Base-by-base conservation (phyloP, 2,888 invertebrate genomes). In the Rhorus exstirpatorius region DNA sequence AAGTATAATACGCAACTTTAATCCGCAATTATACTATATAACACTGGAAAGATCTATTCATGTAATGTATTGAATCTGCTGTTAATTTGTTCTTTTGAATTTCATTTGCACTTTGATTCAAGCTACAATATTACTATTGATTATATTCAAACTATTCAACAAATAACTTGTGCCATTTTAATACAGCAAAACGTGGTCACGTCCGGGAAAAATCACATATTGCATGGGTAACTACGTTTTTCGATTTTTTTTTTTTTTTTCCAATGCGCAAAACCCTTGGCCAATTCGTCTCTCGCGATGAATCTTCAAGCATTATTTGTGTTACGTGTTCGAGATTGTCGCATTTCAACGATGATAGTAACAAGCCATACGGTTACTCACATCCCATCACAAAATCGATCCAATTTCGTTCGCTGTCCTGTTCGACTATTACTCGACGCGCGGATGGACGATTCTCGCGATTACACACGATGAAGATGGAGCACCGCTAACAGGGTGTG, bases 401-500 rank as follows among this genome's bases (percentile, higher is more conserved):
- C 80, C 65, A 65, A 71, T 76, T 65, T 49, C 38, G 44, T 58
- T 65, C 71, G 53, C 53, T 65, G 51, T 65, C 53, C 51, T 51
- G 35, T 38, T 38, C 44, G 24, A 35, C 74, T 51, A 38, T 46
- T 31, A 51, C 60, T 38, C 38, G 46, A 49, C 21, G 41, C 65
- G 65, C 26, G 76, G 70, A 81, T 71, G 58, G 49, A 63, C 77
- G 61, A 70, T 77, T 77, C 49, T 72, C 61, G 44, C 65, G 70
- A 71, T 81, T 76, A 65, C 70, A 60, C 49, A 71, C 70, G 63
- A 67, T 38, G 63, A 46, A 79, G 70, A 76, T 49, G 49, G 65
- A 71, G 71, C 71, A 76, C 65, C 65, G 51, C 31, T 71, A 35
- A 67, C 10, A 68, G 81, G 81, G 81, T 72, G 89, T 87, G 89